phyloP scores from a whole-genome alignment of 2,888 invertebrate genomes.

The Lepidochitona cinerea region DNA sequence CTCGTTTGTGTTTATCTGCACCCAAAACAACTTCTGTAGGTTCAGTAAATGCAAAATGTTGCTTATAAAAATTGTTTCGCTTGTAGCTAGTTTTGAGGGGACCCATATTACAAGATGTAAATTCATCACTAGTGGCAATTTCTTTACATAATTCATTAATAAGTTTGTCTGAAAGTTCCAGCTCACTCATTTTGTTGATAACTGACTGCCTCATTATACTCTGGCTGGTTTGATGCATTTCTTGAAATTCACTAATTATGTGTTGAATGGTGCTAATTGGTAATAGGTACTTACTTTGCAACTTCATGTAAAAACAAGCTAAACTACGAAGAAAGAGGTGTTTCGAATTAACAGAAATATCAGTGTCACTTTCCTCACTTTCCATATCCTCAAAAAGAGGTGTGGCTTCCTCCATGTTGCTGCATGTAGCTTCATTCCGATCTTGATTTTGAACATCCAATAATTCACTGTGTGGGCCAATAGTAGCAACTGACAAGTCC shows the following conservation, averaged over 20 bases:
- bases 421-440: neutral
- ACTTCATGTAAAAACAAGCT: constrained; percentile 1
- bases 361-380: too few species aligned
- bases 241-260: neutral
- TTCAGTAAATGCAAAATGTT: neutral
- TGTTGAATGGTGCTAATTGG: too few species aligned
- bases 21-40: neutral
- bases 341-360: neutral
- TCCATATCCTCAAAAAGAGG: too few species aligned
- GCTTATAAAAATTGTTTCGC: neutral
- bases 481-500: neutral
- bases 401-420: too few species aligned
- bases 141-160: neutral
- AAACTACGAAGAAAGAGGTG: neutral
- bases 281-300: neutral
- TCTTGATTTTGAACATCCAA: neutral
- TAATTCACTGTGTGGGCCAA: neutral
- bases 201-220: neutral
- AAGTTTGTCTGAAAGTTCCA: neutral
- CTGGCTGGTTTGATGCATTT: neutral
- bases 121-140: neutral
- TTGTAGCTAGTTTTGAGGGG: neutral
- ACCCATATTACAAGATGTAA: neutral
- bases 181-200: neutral
- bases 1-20: neutral